Evolutionary conservation across 1,140 invertebrate species (phyloP).

Genomic region (Neelides sp.): DNA sequence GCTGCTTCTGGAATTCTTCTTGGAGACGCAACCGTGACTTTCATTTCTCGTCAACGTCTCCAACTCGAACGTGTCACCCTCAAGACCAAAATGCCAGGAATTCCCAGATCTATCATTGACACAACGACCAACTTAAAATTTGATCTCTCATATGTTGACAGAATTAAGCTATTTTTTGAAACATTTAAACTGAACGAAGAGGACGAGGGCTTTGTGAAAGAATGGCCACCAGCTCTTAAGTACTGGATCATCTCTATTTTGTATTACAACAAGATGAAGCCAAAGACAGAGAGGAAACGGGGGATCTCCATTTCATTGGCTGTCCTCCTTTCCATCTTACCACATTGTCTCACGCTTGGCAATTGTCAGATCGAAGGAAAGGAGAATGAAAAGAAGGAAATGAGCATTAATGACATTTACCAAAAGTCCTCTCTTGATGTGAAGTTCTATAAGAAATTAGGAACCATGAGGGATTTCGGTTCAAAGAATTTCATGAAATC

Average conservation of each 20-base stretch:
- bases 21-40: constrained; percentile 3
- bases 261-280: constrained; percentile 3
- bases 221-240: constrained; percentile 6
- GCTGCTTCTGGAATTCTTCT: constrained; percentile 19
- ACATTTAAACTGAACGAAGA: not conserved
- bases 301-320: not conserved
- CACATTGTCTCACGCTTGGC: not conserved
- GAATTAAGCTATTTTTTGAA: not conserved
- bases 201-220: not conserved
- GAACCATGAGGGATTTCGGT: not conserved
- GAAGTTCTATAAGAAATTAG: no score
- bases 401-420: not conserved
- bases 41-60: not conserved
- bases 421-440: no score
- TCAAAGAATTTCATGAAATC: not conserved
- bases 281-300: not conserved
- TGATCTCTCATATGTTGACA: not conserved
- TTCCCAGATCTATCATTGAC: not conserved
- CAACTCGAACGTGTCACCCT: not conserved
- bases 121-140: not conserved
- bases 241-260: not conserved
- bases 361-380: not conserved
- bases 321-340: not conserved
- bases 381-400: not conserved
- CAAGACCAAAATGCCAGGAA: not conserved